Evolutionary conservation across 2,888 invertebrate genomes (phyloP).

Genomic region (Bedellia somnulentella): DNA sequence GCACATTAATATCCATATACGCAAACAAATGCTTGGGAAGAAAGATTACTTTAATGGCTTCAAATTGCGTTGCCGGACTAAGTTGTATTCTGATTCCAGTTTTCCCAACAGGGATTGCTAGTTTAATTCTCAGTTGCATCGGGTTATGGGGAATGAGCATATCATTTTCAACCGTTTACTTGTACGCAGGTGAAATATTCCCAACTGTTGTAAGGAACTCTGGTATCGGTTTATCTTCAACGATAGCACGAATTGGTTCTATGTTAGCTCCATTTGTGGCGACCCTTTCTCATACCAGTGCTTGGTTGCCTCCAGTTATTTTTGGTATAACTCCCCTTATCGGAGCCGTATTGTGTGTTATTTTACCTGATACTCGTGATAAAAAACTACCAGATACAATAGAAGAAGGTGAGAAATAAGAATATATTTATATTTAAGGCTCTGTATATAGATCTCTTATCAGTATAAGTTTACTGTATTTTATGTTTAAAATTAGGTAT

Average conservation of each 20-base stretch:
- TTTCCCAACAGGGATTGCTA: slow-evolving; percentile 44
- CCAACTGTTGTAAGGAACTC: slow-evolving; percentile 88
- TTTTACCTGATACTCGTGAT: slow-evolving; percentile 79
- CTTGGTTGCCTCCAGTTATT: slow-evolving; percentile 70
- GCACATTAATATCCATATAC: slow-evolving; percentile 66
- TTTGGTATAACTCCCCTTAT: slow-evolving; percentile 72
- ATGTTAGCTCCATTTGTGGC: slow-evolving; percentile 84
- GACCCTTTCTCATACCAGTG: slow-evolving; percentile 55
- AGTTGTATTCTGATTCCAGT: slow-evolving; percentile 67
- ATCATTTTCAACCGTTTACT: slow-evolving; percentile 82
- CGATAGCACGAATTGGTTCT: slow-evolving; percentile 83
- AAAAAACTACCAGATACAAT: slow-evolving; percentile 77
- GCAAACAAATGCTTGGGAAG: slow-evolving; percentile 69
- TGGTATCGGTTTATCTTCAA: slow-evolving; percentile 83
- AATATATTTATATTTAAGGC: no score
- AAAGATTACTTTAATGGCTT: slow-evolving; percentile 64
- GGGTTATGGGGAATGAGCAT: slow-evolving; percentile 82
- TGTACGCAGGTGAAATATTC: slow-evolving; percentile 86
- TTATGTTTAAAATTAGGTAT: no score
- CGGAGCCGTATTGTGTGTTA: slow-evolving; percentile 67
- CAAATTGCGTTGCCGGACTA: slow-evolving; percentile 66
- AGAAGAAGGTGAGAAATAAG: slow-evolving; percentile 74
- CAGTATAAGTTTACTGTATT: no score
- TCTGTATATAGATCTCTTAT: no score
- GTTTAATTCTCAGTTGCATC: slow-evolving; percentile 67